Conservation (phyloP, 2,113 vertebrate genomes). For the Entomyzon cyanotis region DNA sequence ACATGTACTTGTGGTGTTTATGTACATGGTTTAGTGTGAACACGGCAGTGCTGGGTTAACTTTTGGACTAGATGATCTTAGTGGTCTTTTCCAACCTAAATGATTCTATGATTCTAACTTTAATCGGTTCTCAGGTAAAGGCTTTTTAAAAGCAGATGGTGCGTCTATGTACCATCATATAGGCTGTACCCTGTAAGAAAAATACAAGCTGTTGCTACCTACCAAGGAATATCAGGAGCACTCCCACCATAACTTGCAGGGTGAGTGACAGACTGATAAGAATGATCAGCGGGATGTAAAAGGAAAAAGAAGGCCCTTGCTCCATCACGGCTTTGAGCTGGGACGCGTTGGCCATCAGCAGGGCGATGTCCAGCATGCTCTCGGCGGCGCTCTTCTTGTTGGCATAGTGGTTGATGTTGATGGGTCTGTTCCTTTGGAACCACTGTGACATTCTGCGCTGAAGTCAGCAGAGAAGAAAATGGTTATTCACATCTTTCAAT, state of each 20-base stretch:
- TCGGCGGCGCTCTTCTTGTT: constrained; percentile 97
- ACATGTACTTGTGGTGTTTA: neutral
- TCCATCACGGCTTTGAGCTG: constrained; percentile 94
- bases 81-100: neutral
- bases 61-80: neutral
- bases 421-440: constrained; percentile 48
- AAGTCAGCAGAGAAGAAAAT: neutral
- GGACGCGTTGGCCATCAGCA: constrained; percentile 96
- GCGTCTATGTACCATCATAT: fast-evolving
- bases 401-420: constrained; percentile 95
- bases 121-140: neutral
- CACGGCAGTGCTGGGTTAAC: neutral
- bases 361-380: constrained; percentile 96
- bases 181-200: neutral
- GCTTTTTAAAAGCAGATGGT: neutral
- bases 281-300: constrained; percentile 83
- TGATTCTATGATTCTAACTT: neutral
- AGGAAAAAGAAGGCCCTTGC: constrained; percentile 82
- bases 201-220: constrained; percentile 1
- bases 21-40: neutral
- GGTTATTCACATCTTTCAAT: neutral
- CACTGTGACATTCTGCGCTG: neutral
- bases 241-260: constrained; percentile 88
- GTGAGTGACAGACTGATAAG: constrained; percentile 90
- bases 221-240: constrained; percentile 96